Evolutionary conservation across 2,888 invertebrate species (phyloP).

Genomic region (Ormyrus rosae): DNA sequence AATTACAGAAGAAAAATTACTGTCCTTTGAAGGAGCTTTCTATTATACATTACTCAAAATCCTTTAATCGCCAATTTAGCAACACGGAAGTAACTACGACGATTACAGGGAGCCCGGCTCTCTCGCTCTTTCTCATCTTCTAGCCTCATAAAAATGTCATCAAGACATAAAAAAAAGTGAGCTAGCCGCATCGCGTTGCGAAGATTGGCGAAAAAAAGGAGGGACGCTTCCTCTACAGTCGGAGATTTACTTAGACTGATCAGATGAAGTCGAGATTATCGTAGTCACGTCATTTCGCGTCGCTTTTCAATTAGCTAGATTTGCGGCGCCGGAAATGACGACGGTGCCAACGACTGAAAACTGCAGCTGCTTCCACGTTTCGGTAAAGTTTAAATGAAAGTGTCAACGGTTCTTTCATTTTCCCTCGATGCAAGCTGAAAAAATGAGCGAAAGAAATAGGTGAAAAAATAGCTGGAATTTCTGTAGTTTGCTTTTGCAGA

Average conservation of each 20-base stretch:
- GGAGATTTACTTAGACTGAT: conserved; percentile 35
- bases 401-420: too few species aligned
- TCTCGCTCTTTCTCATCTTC: not conserved
- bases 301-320: conserved; percentile 36
- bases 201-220: not conserved
- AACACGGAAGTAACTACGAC: not conserved
- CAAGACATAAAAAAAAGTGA: not conserved
- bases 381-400: too few species aligned
- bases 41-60: conserved; percentile 30
- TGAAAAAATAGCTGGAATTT: not conserved
- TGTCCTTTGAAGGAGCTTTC: not conserved
- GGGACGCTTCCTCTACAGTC: not conserved
- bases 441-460: not conserved
- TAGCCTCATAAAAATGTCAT: conserved; percentile 45
- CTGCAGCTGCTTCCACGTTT: too few species aligned
- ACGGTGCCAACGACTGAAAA: not conserved
- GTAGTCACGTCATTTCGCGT: conserved; percentile 28
- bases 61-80: conserved; percentile 28
- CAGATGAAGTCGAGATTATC: conserved; percentile 15
- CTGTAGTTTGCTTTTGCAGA: too few species aligned
- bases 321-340: conserved; percentile 25
- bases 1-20: too few species aligned
- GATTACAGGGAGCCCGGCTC: conserved; percentile 15
- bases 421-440: too few species aligned
- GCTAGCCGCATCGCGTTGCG: not conserved